Evolutionary conservation across 2,797 vertebrate species (phyloP).

Genomic region (Paedocypris micromegethes): DNA sequence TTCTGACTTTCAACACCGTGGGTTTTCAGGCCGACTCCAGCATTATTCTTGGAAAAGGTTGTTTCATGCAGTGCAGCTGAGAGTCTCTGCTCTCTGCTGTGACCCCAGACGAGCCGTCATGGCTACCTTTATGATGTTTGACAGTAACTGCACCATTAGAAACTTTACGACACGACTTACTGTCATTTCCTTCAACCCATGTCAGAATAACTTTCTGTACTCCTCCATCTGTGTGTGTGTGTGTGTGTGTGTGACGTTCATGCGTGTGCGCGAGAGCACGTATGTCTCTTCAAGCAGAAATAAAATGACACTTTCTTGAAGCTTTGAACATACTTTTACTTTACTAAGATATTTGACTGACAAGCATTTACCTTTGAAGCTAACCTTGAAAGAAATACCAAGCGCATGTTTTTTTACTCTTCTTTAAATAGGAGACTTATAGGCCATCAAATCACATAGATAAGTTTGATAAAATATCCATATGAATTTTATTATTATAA

Average conservation of each 20-base stretch:
- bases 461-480: no score
- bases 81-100: constrained; percentile 48
- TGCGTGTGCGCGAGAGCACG: no score
- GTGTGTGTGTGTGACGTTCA: not conserved
- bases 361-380: no score
- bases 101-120: constrained; percentile 41
- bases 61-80: constrained; percentile 59
- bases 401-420: no score
- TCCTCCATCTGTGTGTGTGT: constrained; percentile 13
- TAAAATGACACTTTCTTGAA: not conserved
- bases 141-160: constrained; percentile 38
- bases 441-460: no score
- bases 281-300: not conserved
- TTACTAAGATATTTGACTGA: no score
- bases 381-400: no score
- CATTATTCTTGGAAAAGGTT: constrained; percentile 69
- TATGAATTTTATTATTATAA: no score
- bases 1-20: constrained; percentile 59
- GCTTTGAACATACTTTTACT: not conserved
- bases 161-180: constrained; percentile 17
- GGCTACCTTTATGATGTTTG: constrained; percentile 31
- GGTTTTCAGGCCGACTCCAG: constrained; percentile 63
- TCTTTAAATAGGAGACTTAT: no score
- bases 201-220: constrained; percentile 6
- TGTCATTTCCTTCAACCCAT: constrained; percentile 19